Percentiles rank a stretch among this genome's conserved stretches.
These are phyloP conservation scores for Agapetus fuscipes DNA, from an alignment of 2,888 invertebrate species.

Conservation along the genomic window DNA sequence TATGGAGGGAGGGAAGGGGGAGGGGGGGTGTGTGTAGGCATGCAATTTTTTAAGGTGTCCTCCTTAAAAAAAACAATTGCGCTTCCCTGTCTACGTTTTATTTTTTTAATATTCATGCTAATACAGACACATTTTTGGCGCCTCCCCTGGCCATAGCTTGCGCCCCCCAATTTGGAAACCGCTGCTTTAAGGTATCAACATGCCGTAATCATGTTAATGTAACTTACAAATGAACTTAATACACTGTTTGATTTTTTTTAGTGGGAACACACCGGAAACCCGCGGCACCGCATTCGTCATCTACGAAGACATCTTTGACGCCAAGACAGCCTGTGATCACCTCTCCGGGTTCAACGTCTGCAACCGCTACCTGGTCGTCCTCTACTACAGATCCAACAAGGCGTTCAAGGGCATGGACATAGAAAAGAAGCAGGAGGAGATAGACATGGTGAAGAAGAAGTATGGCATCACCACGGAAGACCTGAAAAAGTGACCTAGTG, in stretches of 20 bases:
- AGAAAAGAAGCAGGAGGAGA: constrained; percentile 92
- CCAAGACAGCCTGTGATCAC: constrained; percentile 99
- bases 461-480: constrained; percentile 64
- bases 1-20: too few relatives aligned
- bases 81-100: not conserved
- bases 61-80: too few relatives aligned
- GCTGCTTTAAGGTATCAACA: too few relatives aligned
- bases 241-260: too few relatives aligned
- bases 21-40: too few relatives aligned
- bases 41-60: too few relatives aligned
- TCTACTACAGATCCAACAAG: constrained; percentile 95
- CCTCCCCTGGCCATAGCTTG: too few relatives aligned
- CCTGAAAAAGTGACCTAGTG: constrained; percentile 8
- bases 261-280: constrained; percentile 95
- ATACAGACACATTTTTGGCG: too few relatives aligned
- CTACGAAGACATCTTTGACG: constrained; percentile 99
- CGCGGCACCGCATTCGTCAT: constrained; percentile 99
- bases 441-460: constrained; percentile 91
- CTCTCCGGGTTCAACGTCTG: constrained; percentile 98
- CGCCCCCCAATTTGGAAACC: too few relatives aligned
- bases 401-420: constrained; percentile 93
- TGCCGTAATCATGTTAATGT: too few relatives aligned
- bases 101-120: constrained; percentile 4
- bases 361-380: constrained; percentile 95
- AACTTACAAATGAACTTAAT: too few relatives aligned